Percentiles rank a stretch among this genome's conserved stretches.
Conservation (phyloP, 1,140 invertebrate genomes). For the Whitmania pigra region DNA sequence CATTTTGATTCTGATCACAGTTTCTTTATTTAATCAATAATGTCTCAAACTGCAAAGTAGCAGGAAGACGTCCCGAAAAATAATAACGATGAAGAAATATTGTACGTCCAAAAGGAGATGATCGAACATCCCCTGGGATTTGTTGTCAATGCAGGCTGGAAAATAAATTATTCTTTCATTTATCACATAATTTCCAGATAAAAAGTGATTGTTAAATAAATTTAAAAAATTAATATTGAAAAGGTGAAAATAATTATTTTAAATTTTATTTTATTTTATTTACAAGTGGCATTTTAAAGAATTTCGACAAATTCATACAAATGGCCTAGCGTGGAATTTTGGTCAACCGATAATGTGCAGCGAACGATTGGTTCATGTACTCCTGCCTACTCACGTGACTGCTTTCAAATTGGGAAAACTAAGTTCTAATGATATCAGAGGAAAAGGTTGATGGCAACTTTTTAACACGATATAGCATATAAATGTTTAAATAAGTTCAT, state of each 20-base stretch:
- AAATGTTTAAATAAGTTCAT: no score
- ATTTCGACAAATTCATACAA: constrained; percentile 11
- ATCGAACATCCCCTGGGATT: neutral
- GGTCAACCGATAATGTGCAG: neutral
- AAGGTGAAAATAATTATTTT: no score
- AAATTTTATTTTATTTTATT: no score
- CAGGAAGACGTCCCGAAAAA: neutral
- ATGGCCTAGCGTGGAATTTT: neutral
- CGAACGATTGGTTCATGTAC: neutral
- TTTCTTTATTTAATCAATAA: no score
- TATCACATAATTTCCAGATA: no score
- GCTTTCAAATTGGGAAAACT: constrained; percentile 2
- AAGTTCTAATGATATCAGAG: neutral
- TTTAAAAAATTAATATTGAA: no score
- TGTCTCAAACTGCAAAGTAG: no score
- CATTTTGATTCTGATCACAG: no score
- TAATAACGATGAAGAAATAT: neutral
- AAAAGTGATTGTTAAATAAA: no score
- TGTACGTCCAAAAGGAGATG: neutral
- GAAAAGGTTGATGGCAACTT: neutral
- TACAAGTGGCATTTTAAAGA: neutral
- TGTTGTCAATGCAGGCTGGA: neutral
- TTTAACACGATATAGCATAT: no score
- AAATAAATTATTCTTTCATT: neutral
- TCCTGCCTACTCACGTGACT: neutral